These are phyloP conservation scores for Cotesia typhae DNA, from an alignment of 1,140 invertebrate genomes.

Conservation along the genomic window DNA sequence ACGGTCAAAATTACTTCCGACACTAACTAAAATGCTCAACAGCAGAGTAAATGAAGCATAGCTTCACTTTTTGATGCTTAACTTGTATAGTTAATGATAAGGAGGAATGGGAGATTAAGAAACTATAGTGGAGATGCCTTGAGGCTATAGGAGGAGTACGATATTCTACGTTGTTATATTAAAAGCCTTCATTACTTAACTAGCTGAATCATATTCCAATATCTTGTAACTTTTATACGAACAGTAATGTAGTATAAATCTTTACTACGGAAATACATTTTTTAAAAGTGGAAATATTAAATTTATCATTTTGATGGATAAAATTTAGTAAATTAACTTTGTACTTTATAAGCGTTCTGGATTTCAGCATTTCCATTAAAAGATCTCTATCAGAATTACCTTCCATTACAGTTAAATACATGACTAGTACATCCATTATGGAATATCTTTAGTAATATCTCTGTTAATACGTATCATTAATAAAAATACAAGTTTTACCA, in stretches of 20 bases:
- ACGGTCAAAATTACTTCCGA: slow-evolving; percentile 33
- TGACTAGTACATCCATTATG: no score
- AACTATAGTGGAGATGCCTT: neutral
- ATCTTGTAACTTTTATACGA: neutral
- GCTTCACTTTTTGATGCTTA: slow-evolving; percentile 21
- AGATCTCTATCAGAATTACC: no score
- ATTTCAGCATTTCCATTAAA: no score
- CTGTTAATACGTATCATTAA: no score
- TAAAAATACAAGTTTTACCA: no score
- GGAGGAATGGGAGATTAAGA: neutral
- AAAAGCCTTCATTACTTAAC: slow-evolving; percentile 2
- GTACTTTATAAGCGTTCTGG: no score
- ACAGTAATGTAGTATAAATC: no score
- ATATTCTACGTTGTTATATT: slow-evolving; percentile 14
- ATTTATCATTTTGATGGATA: neutral
- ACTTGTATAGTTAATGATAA: slow-evolving; percentile 1
- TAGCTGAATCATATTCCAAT: neutral
- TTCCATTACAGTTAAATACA: no score
- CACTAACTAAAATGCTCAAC: slow-evolving; percentile 33
- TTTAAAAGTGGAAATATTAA: neutral
- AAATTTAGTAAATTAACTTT: neutral
- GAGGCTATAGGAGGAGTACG: slow-evolving; percentile 5
- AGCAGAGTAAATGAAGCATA: slow-evolving; percentile 20
- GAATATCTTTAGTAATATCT: no score
- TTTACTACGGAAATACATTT: no score